Evolutionary conservation across 2,113 vertebrate genomes (phyloP).

Genomic region (Rhinichthys klamathensis): DNA sequence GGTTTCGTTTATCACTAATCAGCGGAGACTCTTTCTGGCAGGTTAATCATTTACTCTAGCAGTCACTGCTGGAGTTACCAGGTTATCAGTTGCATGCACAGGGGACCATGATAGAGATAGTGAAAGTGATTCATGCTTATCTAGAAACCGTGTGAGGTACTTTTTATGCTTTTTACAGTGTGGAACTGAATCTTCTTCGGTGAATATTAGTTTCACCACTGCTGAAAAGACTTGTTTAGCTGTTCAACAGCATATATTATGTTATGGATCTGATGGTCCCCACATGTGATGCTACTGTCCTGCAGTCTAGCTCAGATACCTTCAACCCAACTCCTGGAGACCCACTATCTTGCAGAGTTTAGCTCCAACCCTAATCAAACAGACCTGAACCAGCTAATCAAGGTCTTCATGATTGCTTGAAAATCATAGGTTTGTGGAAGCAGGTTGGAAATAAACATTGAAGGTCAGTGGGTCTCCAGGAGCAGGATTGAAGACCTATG

Average conservation of each 20-base stretch:
- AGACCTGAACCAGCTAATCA: neutral
- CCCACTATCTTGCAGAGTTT: neutral
- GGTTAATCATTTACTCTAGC: conserved; percentile 38
- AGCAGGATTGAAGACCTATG: neutral
- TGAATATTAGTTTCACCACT: neutral
- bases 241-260: neutral
- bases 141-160: neutral
- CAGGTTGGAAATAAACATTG: neutral
- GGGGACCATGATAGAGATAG: conserved; percentile 6
- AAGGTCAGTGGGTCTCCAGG: neutral
- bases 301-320: neutral
- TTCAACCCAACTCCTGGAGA: neutral
- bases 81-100: conserved; percentile 11
- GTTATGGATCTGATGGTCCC: neutral
- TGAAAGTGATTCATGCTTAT: conserved; percentile 15
- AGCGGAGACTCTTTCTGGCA: neutral
- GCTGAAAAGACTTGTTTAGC: neutral
- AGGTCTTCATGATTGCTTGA: neutral
- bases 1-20: neutral
- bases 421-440: neutral
- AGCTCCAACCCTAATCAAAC: neutral
- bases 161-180: neutral
- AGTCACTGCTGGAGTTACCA: conserved; percentile 6
- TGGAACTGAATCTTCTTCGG: neutral
- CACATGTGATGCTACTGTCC: neutral